Percentiles rank a stretch among this genome's conserved stretches.
These are phyloP conservation scores for Trypoxylus dichotomus DNA, from an alignment of 1,140 invertebrate genomes.

Conservation along the genomic window DNA sequence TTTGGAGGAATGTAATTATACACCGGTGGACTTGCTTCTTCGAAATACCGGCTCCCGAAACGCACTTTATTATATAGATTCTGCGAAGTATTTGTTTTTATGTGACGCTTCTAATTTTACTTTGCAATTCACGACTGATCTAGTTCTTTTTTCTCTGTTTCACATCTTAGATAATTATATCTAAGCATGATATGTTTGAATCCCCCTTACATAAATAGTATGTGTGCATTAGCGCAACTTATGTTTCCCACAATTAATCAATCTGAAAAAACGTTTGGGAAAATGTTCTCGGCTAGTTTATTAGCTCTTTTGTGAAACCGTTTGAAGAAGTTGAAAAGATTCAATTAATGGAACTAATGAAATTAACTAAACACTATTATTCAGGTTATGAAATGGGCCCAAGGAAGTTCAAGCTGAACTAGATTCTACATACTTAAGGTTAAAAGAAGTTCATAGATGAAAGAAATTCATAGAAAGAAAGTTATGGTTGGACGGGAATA, in stretches of 20 bases:
- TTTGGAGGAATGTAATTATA: slow-evolving; percentile 12
- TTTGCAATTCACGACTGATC: not conserved
- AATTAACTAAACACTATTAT: not conserved
- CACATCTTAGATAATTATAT: not conserved
- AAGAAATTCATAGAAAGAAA: too few species aligned
- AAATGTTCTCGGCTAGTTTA: not conserved
- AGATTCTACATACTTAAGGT: too few species aligned
- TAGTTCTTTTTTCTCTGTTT: not conserved
- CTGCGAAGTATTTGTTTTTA: slow-evolving; percentile 1
- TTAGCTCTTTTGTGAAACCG: not conserved
- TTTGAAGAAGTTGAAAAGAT: not conserved
- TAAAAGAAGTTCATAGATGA: too few species aligned
- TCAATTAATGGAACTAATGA: not conserved
- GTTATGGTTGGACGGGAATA: too few species aligned
- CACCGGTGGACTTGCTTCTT: not conserved
- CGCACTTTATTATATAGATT: not conserved
- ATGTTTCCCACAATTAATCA: slow-evolving; percentile 11
- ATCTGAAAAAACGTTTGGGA: not conserved
- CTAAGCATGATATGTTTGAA: not conserved
- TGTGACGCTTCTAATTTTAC: not conserved
- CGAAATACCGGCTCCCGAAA: not conserved
- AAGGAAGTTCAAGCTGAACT: not conserved
- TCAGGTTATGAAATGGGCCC: not conserved
- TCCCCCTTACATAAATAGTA: not conserved
- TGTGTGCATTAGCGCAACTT: not conserved